A percentile compares a stretch with the other conserved stretches of the same genome.
Evolutionary conservation across 2,888 invertebrate species (phyloP).

Genomic region (Pterobdella sp.): DNA sequence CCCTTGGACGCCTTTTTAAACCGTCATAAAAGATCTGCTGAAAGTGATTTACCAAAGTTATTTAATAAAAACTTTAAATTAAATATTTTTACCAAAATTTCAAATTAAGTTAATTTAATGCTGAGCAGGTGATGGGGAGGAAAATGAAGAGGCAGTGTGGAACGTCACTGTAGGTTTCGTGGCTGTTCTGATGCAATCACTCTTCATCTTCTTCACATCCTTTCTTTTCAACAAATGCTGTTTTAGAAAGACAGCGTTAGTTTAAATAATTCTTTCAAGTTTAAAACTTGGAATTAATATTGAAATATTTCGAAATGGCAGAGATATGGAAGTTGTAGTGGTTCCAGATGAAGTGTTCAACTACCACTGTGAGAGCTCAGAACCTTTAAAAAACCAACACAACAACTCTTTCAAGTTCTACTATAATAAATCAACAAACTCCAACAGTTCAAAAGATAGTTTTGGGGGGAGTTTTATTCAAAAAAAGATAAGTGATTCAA

Average conservation of each 20-base stretch:
- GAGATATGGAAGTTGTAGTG: not conserved
- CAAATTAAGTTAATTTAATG: not conserved
- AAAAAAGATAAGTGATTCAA: not conserved
- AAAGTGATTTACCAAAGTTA: too few relatives aligned
- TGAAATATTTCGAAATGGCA: too few relatives aligned
- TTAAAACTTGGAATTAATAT: too few relatives aligned
- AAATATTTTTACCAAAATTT: not conserved
- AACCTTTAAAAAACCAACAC: not conserved
- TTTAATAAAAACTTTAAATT: not conserved
- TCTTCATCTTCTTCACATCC: not conserved
- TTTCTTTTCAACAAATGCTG: not conserved
- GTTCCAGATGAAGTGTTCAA: constrained; percentile 2
- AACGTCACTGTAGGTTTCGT: not conserved
- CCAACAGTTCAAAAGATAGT: not conserved
- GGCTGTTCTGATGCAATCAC: not conserved
- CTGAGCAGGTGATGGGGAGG: not conserved
- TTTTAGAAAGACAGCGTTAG: not conserved
- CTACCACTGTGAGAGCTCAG: constrained; percentile 20
- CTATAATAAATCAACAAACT: not conserved
- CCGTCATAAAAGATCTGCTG: too few relatives aligned
- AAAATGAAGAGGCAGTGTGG: not conserved
- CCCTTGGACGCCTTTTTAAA: too few relatives aligned
- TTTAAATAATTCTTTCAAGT: too few relatives aligned
- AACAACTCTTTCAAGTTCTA: not conserved
- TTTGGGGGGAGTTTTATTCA: too few relatives aligned